These are phyloP conservation scores for Archegozetes longisetosus DNA, from an alignment of 1,140 invertebrate genomes.

Conservation along the genomic window DNA sequence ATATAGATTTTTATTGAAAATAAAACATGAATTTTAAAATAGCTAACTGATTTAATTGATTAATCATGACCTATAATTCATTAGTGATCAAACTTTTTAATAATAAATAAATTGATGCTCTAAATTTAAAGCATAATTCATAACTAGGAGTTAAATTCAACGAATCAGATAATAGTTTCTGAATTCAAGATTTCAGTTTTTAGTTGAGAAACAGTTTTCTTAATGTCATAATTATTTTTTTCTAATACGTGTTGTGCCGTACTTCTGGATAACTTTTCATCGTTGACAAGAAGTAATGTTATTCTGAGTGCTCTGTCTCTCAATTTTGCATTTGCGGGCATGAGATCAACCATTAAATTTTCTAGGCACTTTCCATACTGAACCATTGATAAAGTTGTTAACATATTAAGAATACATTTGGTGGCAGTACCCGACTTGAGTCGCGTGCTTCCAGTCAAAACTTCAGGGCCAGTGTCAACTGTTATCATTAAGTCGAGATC, in stretches of 20 bases:
- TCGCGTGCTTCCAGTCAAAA: constrained; percentile 24
- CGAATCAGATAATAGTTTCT: constrained; percentile 1
- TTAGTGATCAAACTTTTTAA: too few species aligned
- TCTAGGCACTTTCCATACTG: constrained; percentile 9
- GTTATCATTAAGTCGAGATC: constrained; percentile 8
- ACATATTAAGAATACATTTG: constrained; percentile 24
- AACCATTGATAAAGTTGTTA: constrained; percentile 25
- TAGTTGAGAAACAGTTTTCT: background rate
- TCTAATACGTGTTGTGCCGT: background rate
- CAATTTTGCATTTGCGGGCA: constrained; percentile 4
- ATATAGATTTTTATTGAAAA: too few species aligned
- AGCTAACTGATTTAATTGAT: too few species aligned
- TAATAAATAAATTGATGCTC: too few species aligned
- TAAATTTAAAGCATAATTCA: too few species aligned
- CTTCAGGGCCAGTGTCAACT: constrained; percentile 23
- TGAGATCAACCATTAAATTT: constrained; percentile 11
- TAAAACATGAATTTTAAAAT: too few species aligned
- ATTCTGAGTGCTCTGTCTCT: constrained; percentile 3
- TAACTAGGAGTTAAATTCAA: too few species aligned
- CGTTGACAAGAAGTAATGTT: background rate
- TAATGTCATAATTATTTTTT: constrained; percentile 9
- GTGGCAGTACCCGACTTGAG: constrained; percentile 25
- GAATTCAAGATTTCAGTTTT: background rate
- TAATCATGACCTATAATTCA: too few species aligned
- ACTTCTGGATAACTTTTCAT: background rate